phyloP scores from a whole-genome alignment of 2,888 invertebrate species.

The Gastrophysa polygoni region DNA sequence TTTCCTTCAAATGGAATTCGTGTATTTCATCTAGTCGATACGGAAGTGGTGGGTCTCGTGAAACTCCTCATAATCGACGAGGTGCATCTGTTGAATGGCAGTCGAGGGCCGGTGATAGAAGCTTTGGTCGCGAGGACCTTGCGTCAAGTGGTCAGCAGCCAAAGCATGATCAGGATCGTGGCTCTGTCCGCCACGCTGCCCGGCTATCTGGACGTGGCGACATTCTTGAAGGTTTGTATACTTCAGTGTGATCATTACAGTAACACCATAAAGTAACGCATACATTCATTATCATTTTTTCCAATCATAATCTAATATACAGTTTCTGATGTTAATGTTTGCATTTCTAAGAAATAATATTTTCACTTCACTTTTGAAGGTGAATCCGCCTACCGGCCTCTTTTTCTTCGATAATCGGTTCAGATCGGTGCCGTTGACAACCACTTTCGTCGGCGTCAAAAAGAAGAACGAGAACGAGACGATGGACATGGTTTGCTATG shows the following conservation, averaged over 20 bases:
- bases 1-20: too few species aligned
- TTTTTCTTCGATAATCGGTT: constrained; percentile 90
- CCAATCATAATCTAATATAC: too few species aligned
- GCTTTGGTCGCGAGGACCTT: constrained; percentile 95
- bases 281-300: too few species aligned
- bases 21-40: constrained; percentile 69
- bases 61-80: constrained; percentile 96
- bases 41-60: constrained; percentile 87
- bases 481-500: constrained; percentile 93
- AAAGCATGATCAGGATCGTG: constrained; percentile 95
- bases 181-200: constrained; percentile 97
- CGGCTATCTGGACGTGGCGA: constrained; percentile 95
- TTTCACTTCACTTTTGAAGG: constrained; percentile 90
- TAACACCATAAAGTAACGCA: too few species aligned
- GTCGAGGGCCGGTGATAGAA: constrained; percentile 96
- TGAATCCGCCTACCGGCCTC: constrained; percentile 89
- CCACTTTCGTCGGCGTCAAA: constrained; percentile 75
- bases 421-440: constrained; percentile 92
- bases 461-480: constrained; percentile 63
- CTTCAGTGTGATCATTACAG: too few species aligned
- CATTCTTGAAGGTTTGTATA: constrained; percentile 93
- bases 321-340: too few species aligned
- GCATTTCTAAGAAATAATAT: too few species aligned
- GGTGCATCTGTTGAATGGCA: constrained; percentile 95
- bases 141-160: constrained; percentile 88